These are phyloP conservation scores for Drosophila dives DNA, from an alignment of 2,888 invertebrate genomes.

Conservation along the genomic window DNA sequence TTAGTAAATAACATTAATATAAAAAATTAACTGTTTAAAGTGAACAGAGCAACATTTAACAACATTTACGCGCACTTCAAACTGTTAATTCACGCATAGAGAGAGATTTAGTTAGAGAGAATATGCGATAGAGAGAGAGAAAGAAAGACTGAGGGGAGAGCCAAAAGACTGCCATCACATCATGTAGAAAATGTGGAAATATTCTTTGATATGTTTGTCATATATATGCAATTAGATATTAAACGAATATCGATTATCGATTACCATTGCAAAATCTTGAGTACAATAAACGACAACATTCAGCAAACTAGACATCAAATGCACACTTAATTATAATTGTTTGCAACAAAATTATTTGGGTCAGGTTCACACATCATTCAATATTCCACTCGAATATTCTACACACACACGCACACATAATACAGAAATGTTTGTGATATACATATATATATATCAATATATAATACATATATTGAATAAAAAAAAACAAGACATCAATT, in stretches of 20 bases:
- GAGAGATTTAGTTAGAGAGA: neutral
- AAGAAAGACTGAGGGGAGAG: neutral
- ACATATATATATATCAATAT: too few species aligned
- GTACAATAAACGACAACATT: neutral
- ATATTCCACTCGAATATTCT: neutral
- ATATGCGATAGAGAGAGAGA: neutral
- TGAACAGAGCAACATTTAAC: neutral
- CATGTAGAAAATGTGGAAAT: neutral
- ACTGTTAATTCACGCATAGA: neutral
- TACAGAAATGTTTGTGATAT: constrained; percentile 22
- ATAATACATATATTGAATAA: constrained; percentile 12
- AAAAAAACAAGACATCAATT: constrained; percentile 10
- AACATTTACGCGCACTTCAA: neutral
- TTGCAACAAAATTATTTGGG: neutral
- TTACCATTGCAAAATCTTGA: neutral
- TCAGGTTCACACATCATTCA: neutral
- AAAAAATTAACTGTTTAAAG: neutral
- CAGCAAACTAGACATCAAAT: neutral
- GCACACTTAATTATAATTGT: neutral
- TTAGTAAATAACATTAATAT: constrained; percentile 7
- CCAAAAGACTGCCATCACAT: neutral
- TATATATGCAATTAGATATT: neutral
- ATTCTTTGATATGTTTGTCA: neutral
- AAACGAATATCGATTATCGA: neutral
- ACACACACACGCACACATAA: constrained; percentile 7